These are phyloP conservation scores for Gallinago paraguaiae DNA, from an alignment of 2,113 vertebrate species.

Conservation along the genomic window DNA sequence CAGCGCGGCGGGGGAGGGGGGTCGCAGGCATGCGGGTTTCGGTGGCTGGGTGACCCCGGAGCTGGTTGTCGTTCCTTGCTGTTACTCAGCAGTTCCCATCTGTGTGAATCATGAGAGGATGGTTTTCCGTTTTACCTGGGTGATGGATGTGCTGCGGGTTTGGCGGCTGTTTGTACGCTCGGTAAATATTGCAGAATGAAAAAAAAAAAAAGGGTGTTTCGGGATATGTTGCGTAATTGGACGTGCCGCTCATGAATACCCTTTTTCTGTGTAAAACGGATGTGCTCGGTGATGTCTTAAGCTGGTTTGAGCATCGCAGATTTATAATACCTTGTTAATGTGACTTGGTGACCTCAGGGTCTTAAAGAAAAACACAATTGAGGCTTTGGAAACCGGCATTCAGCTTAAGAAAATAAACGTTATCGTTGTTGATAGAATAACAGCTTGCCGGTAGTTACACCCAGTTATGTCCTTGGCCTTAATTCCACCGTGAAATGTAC, in stretches of 20 bases:
- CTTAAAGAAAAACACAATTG: background rate
- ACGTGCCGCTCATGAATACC: background rate
- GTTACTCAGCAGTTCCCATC: background rate
- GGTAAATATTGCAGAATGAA: background rate
- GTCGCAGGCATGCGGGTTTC: accelerated
- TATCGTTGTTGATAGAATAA: slow-evolving; percentile 7
- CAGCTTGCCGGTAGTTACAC: background rate
- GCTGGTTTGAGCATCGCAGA: background rate
- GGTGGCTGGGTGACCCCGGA: too few relatives aligned
- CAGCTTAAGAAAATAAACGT: background rate
- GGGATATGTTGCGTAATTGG: background rate
- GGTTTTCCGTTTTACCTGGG: background rate
- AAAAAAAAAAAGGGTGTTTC: background rate
- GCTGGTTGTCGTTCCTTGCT: background rate
- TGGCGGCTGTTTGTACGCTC: accelerated
- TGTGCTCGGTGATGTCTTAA: background rate
- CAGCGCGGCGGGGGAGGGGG: background rate
- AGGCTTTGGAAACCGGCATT: background rate
- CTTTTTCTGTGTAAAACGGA: background rate
- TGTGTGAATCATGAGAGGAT: background rate
- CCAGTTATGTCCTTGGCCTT: slow-evolving; percentile 34
- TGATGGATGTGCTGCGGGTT: background rate
- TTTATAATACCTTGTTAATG: background rate
- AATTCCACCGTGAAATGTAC: background rate
- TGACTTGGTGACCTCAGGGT: background rate